phyloP scores from a whole-genome alignment of 2,888 invertebrate species.

The Harpagoxenus sublaevis region DNA sequence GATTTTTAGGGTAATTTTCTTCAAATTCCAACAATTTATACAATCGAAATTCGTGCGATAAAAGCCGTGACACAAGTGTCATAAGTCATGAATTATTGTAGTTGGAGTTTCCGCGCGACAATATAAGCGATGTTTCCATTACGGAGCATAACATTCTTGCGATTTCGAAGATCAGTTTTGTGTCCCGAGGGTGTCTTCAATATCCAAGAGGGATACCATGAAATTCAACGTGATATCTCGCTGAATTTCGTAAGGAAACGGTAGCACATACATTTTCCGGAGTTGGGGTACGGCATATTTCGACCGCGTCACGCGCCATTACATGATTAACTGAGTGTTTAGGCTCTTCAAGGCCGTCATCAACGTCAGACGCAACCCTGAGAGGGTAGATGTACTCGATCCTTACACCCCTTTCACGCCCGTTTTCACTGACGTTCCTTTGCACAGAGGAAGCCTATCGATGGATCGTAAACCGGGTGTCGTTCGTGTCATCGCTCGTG shows the following conservation, averaged over 20 bases:
- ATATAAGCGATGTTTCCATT: neutral
- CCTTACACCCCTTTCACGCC: conserved; percentile 39
- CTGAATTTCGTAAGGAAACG: conserved; percentile 23
- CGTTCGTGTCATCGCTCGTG: conserved; percentile 50
- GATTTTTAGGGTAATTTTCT: neutral
- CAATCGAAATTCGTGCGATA: neutral
- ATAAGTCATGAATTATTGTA: neutral
- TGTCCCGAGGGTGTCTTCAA: neutral
- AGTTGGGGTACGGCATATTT: conserved; percentile 26
- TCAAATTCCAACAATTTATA: conserved; percentile 1
- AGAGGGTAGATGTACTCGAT: conserved; percentile 56
- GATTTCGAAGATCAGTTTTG: conserved; percentile 13
- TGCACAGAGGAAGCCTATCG: conserved; percentile 35
- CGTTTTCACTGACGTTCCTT: conserved; percentile 41
- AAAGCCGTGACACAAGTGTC: neutral
- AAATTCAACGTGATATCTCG: neutral
- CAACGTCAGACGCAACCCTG: conserved; percentile 64
- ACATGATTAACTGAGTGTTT: conserved; percentile 72
- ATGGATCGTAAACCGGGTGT: conserved; percentile 37
- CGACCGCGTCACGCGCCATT: conserved; percentile 66
- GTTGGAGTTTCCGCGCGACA: neutral
- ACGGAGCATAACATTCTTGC: neutral
- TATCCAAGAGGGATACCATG: neutral
- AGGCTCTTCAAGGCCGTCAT: conserved; percentile 66
- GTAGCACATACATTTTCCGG: conserved; percentile 28